Conservation (phyloP, 2,888 invertebrate species). For the Orgyia antiqua region DNA sequence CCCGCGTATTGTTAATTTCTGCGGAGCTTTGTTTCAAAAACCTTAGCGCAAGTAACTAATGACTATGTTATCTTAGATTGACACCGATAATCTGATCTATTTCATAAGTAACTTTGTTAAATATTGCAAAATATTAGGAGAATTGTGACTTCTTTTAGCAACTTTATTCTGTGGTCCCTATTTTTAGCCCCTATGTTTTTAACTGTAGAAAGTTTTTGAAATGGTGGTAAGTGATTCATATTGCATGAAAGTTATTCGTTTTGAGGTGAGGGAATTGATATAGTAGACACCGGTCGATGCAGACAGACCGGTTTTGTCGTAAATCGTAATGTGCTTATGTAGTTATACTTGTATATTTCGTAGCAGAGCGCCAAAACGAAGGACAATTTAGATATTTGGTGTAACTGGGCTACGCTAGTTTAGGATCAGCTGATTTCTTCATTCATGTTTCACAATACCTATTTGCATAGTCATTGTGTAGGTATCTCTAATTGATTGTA, state of each 20-base stretch:
- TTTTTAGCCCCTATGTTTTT: constrained; percentile 12
- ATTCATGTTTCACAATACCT: constrained; percentile 28
- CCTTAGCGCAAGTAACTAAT: too few species aligned
- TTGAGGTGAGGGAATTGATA: constrained; percentile 61
- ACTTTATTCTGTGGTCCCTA: too few species aligned
- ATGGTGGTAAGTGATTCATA: constrained; percentile 46
- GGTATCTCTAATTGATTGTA: constrained; percentile 11
- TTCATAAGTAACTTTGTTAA: too few species aligned
- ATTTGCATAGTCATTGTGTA: constrained; percentile 27
- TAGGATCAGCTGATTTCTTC: constrained; percentile 37
- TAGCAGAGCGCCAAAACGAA: constrained; percentile 47
- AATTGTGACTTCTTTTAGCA: too few species aligned
- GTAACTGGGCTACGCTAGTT: constrained; percentile 16
- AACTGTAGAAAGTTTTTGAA: constrained; percentile 30
- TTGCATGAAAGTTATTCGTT: constrained; percentile 58
- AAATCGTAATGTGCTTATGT: constrained; percentile 50
- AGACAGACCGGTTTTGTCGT: constrained; percentile 63
- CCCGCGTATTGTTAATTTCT: too few species aligned
- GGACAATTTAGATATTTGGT: constrained; percentile 40
- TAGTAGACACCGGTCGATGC: constrained; percentile 45
- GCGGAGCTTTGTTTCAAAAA: too few species aligned
- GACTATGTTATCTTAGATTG: too few species aligned
- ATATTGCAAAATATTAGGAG: too few species aligned
- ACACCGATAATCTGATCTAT: too few species aligned
- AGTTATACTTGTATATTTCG: constrained; percentile 22